phyloP scores from a whole-genome alignment of 2,113 vertebrate species.

The Anarhynchus alexandrinus region DNA sequence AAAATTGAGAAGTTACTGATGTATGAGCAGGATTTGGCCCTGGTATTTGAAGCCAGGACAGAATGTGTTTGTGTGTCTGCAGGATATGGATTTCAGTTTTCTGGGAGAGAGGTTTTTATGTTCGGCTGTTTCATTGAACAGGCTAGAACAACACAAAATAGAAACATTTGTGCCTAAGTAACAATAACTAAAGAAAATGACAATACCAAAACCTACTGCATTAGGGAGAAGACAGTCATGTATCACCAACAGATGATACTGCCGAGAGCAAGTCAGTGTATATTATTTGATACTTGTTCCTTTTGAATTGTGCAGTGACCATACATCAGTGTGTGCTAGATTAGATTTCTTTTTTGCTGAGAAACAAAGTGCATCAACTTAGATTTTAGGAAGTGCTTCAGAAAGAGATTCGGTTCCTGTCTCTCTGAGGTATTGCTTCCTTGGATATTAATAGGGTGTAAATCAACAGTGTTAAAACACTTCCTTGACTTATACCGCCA shows the following conservation, averaged over 20 bases:
- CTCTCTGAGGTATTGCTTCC: neutral
- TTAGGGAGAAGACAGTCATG: neutral
- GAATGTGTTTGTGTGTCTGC: neutral
- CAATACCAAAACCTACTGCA: neutral
- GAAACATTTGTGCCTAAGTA: neutral
- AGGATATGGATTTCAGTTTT: neutral
- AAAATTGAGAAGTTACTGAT: neutral
- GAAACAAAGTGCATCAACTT: conserved; percentile 18
- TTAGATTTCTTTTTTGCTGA: conserved; percentile 47
- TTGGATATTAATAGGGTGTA: neutral
- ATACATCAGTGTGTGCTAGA: conserved; percentile 25
- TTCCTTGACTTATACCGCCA: neutral
- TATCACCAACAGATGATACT: neutral
- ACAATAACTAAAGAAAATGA: neutral
- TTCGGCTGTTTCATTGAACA: neutral
- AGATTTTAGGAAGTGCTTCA: neutral
- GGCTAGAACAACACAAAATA: neutral
- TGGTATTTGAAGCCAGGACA: neutral
- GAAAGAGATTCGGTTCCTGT: neutral
- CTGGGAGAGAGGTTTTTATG: neutral
- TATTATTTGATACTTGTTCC: neutral
- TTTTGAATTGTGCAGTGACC: neutral
- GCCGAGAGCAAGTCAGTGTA: neutral
- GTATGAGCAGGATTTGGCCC: neutral
- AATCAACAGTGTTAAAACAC: neutral